Evolutionary conservation across 2,113 vertebrate genomes (phyloP).

Genomic region (Garra rufa): DNA sequence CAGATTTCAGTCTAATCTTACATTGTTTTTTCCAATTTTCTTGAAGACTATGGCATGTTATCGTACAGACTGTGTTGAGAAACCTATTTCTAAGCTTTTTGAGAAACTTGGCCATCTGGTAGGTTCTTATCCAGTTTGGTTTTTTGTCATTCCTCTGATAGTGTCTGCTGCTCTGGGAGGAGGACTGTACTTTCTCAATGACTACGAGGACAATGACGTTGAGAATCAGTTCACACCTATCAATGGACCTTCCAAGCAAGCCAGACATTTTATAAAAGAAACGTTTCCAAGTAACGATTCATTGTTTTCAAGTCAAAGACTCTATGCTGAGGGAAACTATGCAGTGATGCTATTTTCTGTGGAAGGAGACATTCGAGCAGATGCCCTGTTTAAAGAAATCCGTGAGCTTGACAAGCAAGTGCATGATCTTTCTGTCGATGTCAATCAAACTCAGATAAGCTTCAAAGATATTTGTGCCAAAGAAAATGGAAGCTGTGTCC

Average conservation of each 20-base stretch:
- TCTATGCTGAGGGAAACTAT: conserved; percentile 68
- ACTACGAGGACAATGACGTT: conserved; percentile 69
- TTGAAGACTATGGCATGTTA: conserved; percentile 61
- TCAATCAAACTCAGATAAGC: conserved; percentile 15
- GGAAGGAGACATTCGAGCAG: conserved; percentile 55
- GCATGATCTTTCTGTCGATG: conserved; percentile 43
- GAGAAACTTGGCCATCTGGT: conserved; percentile 66
- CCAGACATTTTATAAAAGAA: conserved; percentile 70
- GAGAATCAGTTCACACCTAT: conserved; percentile 79
- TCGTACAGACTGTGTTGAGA: conserved; percentile 74
- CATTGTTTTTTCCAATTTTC: not conserved
- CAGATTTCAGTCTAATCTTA: not conserved
- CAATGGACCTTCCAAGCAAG: conserved; percentile 75
- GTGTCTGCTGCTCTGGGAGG: conserved; percentile 70
- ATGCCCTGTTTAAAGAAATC: conserved; percentile 64
- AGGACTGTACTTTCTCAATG: conserved; percentile 70
- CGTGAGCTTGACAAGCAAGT: conserved; percentile 63
- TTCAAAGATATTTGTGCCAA: conserved; percentile 61
- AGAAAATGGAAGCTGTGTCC: conserved; percentile 54
- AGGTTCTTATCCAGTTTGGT: conserved; percentile 71
- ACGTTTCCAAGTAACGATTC: conserved; percentile 71
- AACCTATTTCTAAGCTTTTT: conserved; percentile 71
- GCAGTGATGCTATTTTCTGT: conserved; percentile 68
- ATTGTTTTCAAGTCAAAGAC: conserved; percentile 73
- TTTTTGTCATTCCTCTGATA: conserved; percentile 73